Evolutionary conservation across 1,140 invertebrate species (phyloP).

Genomic region (Melitaea cinxia): DNA sequence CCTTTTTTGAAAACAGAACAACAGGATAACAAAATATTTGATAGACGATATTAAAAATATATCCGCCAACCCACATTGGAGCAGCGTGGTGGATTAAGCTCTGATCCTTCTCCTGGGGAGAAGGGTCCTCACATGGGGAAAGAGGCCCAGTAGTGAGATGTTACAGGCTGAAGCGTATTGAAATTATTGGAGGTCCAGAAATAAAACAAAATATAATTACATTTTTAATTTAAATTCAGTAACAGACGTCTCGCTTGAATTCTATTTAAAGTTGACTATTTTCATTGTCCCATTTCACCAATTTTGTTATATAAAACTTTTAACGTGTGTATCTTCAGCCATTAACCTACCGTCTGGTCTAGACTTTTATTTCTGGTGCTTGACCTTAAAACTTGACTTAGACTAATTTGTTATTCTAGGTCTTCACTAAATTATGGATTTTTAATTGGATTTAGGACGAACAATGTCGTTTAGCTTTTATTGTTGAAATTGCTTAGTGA

Average conservation of each 20-base stretch:
- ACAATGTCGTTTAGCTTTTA: neutral
- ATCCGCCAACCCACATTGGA: no score
- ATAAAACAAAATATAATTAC: neutral
- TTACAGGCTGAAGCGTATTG: no score
- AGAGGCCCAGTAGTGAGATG: no score
- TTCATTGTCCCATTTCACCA: slow-evolving; percentile 50
- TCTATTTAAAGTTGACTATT: slow-evolving; percentile 37
- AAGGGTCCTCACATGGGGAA: no score
- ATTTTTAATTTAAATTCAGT: no score
- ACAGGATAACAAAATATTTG: no score
- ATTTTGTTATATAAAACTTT: slow-evolving; percentile 16
- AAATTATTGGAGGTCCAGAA: no score
- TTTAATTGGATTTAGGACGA: neutral
- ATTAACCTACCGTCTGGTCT: slow-evolving; percentile 31
- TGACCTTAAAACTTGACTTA: slow-evolving; percentile 31
- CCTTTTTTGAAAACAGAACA: no score
- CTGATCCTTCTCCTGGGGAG: no score
- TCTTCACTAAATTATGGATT: slow-evolving; percentile 16
- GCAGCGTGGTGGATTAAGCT: no score
- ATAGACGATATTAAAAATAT: no score
- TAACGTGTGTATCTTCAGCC: slow-evolving; percentile 29
- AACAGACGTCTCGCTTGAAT: slow-evolving; percentile 8
- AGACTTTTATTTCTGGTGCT: slow-evolving; percentile 40
- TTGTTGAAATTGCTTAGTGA: no score
- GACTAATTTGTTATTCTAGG: slow-evolving; percentile 32